Conservation (phyloP, 2,888 invertebrate species). For the Hemistola chrysoprasaria region DNA sequence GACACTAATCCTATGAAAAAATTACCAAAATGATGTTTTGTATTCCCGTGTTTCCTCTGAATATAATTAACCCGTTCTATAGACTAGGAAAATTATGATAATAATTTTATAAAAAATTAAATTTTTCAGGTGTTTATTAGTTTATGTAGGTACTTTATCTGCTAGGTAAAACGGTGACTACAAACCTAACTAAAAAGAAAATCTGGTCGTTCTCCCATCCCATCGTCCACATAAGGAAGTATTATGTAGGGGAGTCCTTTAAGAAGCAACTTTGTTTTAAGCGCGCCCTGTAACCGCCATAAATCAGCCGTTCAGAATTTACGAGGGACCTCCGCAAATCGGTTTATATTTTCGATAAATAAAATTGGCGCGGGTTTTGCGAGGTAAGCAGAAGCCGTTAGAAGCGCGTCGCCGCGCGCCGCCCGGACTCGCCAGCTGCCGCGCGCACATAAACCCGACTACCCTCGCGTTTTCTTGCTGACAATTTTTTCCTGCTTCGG, state of each 20-base stretch:
- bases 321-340: constrained; percentile 80
- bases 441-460: constrained; percentile 79
- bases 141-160: too few species aligned
- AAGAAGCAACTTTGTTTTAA: constrained; percentile 74
- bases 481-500: constrained; percentile 81
- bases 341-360: constrained; percentile 83
- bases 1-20: too few species aligned
- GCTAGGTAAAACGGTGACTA: constrained; percentile 20
- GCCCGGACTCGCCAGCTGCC: constrained; percentile 60
- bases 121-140: too few species aligned
- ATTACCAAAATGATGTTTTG: too few species aligned
- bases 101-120: too few species aligned
- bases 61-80: too few species aligned
- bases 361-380: constrained; percentile 82
- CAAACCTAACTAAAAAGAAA: constrained; percentile 29
- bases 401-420: constrained; percentile 65
- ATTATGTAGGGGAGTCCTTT: constrained; percentile 58
- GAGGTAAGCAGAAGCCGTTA: constrained; percentile 81
- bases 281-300: constrained; percentile 76
- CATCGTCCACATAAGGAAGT: constrained; percentile 42
- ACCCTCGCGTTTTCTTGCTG: constrained; percentile 82
- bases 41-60: too few species aligned
- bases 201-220: constrained; percentile 31
- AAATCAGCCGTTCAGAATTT: constrained; percentile 78
- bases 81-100: too few species aligned